phyloP scores from a whole-genome alignment of 2,113 vertebrate species.

The Xerus inauris region DNA sequence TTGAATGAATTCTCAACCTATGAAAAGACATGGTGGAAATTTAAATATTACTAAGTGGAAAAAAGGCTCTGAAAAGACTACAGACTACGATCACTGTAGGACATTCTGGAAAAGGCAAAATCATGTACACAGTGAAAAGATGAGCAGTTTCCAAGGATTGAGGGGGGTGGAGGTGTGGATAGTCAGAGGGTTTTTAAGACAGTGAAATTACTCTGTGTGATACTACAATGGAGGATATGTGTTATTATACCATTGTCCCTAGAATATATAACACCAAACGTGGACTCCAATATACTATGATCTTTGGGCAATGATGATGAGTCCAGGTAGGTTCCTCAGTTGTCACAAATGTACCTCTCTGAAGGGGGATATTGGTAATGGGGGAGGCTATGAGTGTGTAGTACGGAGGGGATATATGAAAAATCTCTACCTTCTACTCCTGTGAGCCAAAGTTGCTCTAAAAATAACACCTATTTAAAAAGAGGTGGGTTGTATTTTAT shows the following conservation, averaged over 20 bases:
- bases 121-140: not conserved
- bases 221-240: not conserved
- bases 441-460: not conserved
- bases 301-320: not conserved
- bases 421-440: not conserved
- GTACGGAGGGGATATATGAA: not conserved
- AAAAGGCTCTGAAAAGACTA: not conserved
- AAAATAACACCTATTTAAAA: not conserved
- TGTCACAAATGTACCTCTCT: not conserved
- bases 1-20: not conserved
- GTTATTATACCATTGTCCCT: not conserved
- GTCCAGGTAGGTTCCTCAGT: not conserved
- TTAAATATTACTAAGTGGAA: not conserved
- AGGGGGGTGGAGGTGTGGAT: not conserved
- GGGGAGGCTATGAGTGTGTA: not conserved
- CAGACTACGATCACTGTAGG: not conserved
- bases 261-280: not conserved
- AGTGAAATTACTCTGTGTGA: not conserved
- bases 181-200: not conserved
- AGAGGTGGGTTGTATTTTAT: not conserved
- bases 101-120: not conserved
- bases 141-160: not conserved
- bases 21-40: not conserved
- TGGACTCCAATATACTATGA: not conserved
- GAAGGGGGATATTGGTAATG: not conserved